These are phyloP conservation scores for Dasypolia templi DNA, from an alignment of 2,888 invertebrate genomes.

Conservation along the genomic window DNA sequence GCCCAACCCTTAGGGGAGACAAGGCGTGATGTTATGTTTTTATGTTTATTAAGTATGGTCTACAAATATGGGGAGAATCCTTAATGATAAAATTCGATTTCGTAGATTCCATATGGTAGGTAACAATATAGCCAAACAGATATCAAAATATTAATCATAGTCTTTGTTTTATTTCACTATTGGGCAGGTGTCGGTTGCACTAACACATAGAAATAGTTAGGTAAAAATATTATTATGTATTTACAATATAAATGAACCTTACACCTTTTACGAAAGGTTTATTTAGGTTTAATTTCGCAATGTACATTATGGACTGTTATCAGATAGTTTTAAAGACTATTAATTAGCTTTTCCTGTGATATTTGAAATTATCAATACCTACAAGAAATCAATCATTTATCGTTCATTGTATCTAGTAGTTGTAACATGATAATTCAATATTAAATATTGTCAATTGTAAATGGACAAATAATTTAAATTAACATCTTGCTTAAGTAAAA, in stretches of 20 bases:
- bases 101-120: background rate
- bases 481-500: background rate
- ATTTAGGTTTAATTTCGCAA: background rate
- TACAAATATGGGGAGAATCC: background rate
- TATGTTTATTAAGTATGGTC: background rate
- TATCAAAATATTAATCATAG: background rate
- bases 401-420: background rate
- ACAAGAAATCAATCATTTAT: background rate
- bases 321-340: conserved; percentile 22
- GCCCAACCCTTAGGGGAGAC: too few relatives aligned
- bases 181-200: too few relatives aligned
- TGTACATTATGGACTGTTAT: background rate
- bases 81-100: background rate
- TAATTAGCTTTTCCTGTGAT: conserved; percentile 11
- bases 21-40: too few relatives aligned
- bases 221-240: too few relatives aligned
- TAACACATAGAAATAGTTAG: conserved; percentile 4
- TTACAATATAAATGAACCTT: conserved; percentile 3
- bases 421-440: background rate
- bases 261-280: background rate
- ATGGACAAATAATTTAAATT: background rate
- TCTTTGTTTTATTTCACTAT: too few relatives aligned
- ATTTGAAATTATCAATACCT: conserved; percentile 7
- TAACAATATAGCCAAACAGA: background rate
- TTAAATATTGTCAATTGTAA: background rate